phyloP scores from a whole-genome alignment of 2,888 invertebrate genomes.

The Glyphotaelius pellucidus region DNA sequence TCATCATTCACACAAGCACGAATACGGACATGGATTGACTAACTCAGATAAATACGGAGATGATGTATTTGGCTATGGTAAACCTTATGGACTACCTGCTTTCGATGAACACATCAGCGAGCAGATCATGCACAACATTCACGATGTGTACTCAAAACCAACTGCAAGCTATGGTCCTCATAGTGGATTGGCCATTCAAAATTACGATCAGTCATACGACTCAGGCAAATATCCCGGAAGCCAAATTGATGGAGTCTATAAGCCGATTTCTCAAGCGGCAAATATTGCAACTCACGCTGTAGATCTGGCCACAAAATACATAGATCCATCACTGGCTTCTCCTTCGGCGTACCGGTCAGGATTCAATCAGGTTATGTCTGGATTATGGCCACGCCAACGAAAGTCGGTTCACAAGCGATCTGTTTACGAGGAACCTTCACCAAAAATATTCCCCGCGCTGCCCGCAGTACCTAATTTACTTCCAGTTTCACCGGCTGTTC shows the following conservation, averaged over 20 bases:
- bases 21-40: background rate
- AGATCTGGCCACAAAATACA: background rate
- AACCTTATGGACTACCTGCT: constrained; percentile 1
- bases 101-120: background rate
- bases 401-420: background rate
- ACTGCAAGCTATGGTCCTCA: background rate
- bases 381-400: background rate
- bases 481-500: background rate
- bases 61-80: constrained; percentile 9
- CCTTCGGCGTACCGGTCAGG: background rate
- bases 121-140: background rate
- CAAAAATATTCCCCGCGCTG: background rate
- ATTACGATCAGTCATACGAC: background rate
- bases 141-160: background rate
- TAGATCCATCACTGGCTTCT: background rate
- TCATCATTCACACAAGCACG: background rate
- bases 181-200: background rate
- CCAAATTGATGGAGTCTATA: background rate
- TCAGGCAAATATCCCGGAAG: background rate
- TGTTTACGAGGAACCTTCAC: background rate
- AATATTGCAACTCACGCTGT: background rate
- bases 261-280: background rate
- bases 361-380: background rate
- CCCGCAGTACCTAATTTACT: constrained; percentile 25
- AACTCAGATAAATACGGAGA: background rate